Evolutionary conservation across 2,113 vertebrate species (phyloP).

Genomic region (Sporophila hypoxantha): DNA sequence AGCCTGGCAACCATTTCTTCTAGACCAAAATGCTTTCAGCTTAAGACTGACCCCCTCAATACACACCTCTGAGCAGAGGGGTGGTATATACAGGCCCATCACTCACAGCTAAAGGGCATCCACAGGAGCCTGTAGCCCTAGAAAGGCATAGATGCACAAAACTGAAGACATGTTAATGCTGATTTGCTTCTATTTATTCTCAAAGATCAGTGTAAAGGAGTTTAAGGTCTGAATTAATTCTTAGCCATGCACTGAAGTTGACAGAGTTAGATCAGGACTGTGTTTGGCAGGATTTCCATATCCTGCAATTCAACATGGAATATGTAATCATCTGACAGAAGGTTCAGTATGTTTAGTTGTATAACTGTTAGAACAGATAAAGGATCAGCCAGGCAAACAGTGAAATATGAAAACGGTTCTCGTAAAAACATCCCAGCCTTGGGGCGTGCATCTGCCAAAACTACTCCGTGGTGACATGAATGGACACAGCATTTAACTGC

Average conservation of each 20-base stretch:
- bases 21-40: not conserved
- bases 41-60: not conserved
- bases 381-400: slow-evolving; percentile 68
- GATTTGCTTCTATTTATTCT: not conserved
- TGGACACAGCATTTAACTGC: slow-evolving; percentile 58
- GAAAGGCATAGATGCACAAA: not conserved
- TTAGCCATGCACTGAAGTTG: not conserved
- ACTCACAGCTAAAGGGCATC: not conserved
- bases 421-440: slow-evolving; percentile 66
- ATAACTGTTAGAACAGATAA: slow-evolving; percentile 70
- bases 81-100: not conserved
- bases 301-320: slow-evolving; percentile 48
- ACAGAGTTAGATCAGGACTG: slow-evolving; percentile 28
- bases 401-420: slow-evolving; percentile 66
- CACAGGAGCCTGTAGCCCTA: not conserved
- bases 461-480: slow-evolving; percentile 62
- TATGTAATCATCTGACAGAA: slow-evolving; percentile 54
- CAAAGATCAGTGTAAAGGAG: not conserved
- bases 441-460: slow-evolving; percentile 62
- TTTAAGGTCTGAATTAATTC: slow-evolving; percentile 9
- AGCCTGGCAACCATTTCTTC: not conserved
- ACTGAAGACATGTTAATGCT: not conserved
- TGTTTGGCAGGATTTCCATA: slow-evolving; percentile 37
- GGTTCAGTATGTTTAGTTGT: slow-evolving; percentile 61
- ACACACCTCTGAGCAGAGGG: not conserved